A percentile compares a stretch with the other conserved stretches of the same genome.
Conservation (phyloP, 2,113 vertebrate species). For the Ancistrus triradiatus region DNA sequence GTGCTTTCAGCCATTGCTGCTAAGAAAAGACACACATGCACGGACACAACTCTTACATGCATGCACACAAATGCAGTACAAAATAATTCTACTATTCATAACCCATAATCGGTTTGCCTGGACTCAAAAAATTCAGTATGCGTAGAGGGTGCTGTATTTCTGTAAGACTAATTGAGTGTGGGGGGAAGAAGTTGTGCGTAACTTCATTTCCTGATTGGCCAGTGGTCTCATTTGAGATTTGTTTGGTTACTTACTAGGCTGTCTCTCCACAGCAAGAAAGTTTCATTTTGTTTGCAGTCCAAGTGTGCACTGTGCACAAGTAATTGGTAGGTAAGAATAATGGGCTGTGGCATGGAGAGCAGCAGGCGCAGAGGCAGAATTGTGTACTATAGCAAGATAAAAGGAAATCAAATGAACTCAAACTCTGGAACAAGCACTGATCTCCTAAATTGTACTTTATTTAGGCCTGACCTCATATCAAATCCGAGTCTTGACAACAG, state of each 20-base stretch:
- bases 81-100: too few species aligned
- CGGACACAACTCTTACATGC: too few species aligned
- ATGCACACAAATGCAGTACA: too few species aligned
- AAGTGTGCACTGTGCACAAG: conserved; percentile 13
- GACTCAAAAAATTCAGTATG: too few species aligned
- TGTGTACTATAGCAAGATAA: conserved; percentile 26
- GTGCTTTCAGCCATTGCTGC: too few species aligned
- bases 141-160: too few species aligned
- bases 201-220: conserved; percentile 32
- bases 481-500: not conserved
- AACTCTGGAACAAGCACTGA: not conserved
- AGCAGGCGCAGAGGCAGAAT: conserved; percentile 25
- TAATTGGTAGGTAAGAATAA: conserved; percentile 39
- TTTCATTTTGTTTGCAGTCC: conserved; percentile 39
- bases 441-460: not conserved
- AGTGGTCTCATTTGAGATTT: conserved; percentile 15
- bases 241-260: conserved; percentile 38
- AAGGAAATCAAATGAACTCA: conserved; percentile 20
- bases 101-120: too few species aligned
- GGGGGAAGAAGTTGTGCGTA: conserved; percentile 29
- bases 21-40: too few species aligned
- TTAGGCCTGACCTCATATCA: not conserved
- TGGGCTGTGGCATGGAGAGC: conserved; percentile 5
- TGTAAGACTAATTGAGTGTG: conserved; percentile 44
- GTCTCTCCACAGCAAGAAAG: conserved; percentile 10